Evolutionary conservation across 2,797 vertebrate species (phyloP).

Genomic region (Clarias pachynema): DNA sequence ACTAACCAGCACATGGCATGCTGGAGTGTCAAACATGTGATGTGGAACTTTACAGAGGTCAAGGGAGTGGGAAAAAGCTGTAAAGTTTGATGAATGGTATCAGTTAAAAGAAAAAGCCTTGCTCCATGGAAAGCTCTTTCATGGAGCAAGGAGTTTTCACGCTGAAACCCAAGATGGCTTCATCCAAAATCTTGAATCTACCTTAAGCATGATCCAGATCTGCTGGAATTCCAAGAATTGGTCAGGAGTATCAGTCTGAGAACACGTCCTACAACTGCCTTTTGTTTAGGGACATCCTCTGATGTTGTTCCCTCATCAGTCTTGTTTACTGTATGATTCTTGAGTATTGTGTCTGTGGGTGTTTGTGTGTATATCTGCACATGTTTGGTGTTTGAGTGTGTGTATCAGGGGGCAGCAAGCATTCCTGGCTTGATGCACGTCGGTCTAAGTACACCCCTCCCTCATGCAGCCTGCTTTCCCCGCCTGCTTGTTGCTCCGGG

Average conservation of each 20-base stretch:
- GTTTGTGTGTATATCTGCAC: slow-evolving; percentile 37
- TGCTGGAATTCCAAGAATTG: slow-evolving; percentile 53
- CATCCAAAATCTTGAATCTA: slow-evolving; percentile 41
- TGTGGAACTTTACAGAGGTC: slow-evolving; percentile 11
- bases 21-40: slow-evolving; percentile 32
- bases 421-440: slow-evolving; percentile 61
- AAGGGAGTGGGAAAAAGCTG: slow-evolving; percentile 17
- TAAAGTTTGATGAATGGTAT: slow-evolving; percentile 26
- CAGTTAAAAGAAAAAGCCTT: slow-evolving; percentile 24
- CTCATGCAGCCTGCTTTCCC: slow-evolving; percentile 53
- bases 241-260: slow-evolving; percentile 54
- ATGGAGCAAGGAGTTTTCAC: slow-evolving; percentile 41
- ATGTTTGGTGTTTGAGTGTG: slow-evolving; percentile 42
- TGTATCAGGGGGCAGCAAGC: slow-evolving; percentile 49
- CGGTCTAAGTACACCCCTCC: slow-evolving; percentile 57
- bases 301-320: slow-evolving; percentile 50
- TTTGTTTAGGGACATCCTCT: slow-evolving; percentile 49
- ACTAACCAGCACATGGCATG: slow-evolving; percentile 22
- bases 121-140: slow-evolving; percentile 33
- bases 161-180: slow-evolving; percentile 52
- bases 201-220: slow-evolving; percentile 50
- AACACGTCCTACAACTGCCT: slow-evolving; percentile 39
- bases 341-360: slow-evolving; percentile 39
- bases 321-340: slow-evolving; percentile 49
- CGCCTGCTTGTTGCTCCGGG: slow-evolving; percentile 61